A percentile compares a stretch with the other conserved stretches of the same genome.
These are phyloP conservation scores for Heterochromis multidens DNA, from an alignment of 2,113 vertebrate species.

Conservation along the genomic window DNA sequence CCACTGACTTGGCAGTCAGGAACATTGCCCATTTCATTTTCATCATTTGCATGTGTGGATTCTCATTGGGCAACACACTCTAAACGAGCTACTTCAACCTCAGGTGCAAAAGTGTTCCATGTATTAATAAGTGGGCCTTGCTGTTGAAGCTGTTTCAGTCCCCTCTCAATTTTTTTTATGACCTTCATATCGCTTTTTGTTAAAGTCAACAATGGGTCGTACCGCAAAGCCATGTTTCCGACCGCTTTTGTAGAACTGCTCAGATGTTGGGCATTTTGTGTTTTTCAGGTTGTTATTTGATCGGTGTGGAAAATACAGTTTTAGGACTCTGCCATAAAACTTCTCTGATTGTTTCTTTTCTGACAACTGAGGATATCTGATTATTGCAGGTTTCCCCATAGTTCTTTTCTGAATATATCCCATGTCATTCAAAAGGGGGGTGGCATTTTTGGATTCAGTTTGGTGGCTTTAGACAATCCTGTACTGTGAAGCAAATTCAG, in stretches of 20 bases:
- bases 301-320: background rate
- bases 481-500: background rate
- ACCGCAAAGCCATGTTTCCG: background rate
- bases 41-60: fast-evolving
- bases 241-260: background rate
- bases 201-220: no score
- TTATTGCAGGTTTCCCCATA: background rate
- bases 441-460: background rate
- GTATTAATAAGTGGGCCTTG: background rate
- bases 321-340: background rate
- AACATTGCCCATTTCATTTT: background rate
- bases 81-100: background rate
- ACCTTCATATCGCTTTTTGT: fast-evolving
- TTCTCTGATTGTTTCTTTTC: background rate
- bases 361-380: background rate
- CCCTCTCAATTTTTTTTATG: background rate
- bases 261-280: background rate
- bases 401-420: background rate
- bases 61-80: background rate
- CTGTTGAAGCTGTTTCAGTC: background rate
- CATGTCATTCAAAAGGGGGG: background rate
- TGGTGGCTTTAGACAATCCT: background rate
- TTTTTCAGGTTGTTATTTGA: background rate
- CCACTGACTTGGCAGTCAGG: background rate
- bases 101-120: background rate